phyloP scores from a whole-genome alignment of 2,888 invertebrate species.

The Unio pictorum region DNA sequence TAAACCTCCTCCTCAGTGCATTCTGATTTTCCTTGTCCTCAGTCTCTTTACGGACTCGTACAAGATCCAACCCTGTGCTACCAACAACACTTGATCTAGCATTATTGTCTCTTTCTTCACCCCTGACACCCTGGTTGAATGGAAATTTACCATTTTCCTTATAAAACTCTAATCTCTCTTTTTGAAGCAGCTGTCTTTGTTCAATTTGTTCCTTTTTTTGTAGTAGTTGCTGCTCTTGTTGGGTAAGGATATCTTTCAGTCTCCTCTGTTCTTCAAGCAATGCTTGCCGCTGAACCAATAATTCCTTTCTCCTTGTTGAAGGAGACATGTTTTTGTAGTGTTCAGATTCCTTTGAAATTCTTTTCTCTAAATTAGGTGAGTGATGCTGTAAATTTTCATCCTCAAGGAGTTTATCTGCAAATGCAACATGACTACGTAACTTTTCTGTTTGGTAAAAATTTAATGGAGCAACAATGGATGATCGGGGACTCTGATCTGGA shows the following conservation, averaged over 20 bases:
- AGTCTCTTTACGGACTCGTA: too few species aligned
- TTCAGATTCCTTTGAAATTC: constrained; percentile 35
- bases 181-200: constrained; percentile 35
- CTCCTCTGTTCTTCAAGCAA: constrained; percentile 56
- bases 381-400: constrained; percentile 26
- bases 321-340: constrained; percentile 52
- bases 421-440: constrained; percentile 29
- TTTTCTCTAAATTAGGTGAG: constrained; percentile 30
- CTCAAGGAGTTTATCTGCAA: constrained; percentile 34
- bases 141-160: constrained; percentile 40
- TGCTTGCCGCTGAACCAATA: constrained; percentile 49
- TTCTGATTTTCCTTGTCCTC: not conserved
- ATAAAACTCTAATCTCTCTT: constrained; percentile 41
- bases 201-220: constrained; percentile 32
- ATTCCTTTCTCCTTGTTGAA: constrained; percentile 46
- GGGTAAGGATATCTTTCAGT: constrained; percentile 43
- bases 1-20: not conserved
- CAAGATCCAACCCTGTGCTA: not conserved
- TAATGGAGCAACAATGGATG: constrained; percentile 22
- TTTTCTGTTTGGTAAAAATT: constrained; percentile 15
- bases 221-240: constrained; percentile 49
- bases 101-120: constrained; percentile 10
- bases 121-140: constrained; percentile 27
- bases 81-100: constrained; percentile 1
- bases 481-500: constrained; percentile 35